Evolutionary conservation across 92 coral and sea anemone species (phyloP).

Genomic region (Epizoanthus rinbou): DNA sequence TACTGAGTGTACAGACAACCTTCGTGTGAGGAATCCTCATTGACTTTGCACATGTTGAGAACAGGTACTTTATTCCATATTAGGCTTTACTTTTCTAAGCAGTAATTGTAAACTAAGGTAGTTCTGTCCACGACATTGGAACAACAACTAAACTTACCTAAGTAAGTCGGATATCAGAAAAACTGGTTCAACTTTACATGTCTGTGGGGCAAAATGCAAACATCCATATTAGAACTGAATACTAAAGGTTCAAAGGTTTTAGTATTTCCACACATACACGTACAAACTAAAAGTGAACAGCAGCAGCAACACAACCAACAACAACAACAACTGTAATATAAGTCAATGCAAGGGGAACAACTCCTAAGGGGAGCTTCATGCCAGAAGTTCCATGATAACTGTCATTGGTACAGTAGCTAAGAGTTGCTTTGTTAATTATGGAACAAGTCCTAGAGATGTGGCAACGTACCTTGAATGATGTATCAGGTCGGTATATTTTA

Average conservation of each 20-base stretch:
- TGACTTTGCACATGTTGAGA: no score
- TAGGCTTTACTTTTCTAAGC: no score
- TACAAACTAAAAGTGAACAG: background rate
- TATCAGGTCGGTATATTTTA: slow-evolving; percentile 81
- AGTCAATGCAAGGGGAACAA: no score
- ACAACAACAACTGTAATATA: no score
- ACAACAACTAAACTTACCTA: slow-evolving; percentile 54
- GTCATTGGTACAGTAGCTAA: background rate
- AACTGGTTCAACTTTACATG: slow-evolving; percentile 89
- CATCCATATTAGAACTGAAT: background rate
- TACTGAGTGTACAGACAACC: no score
- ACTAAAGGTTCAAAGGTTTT: background rate
- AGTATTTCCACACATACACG: no score
- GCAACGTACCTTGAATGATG: slow-evolving; percentile 78
- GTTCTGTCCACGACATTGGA: background rate
- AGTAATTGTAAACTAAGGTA: no score
- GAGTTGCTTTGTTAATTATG: background rate
- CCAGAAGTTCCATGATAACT: background rate
- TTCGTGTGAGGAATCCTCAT: no score
- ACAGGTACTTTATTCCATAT: no score
- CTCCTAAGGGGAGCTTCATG: no score
- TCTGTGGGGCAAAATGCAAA: slow-evolving; percentile 49
- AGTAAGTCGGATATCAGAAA: slow-evolving; percentile 77
- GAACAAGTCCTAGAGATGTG: background rate
- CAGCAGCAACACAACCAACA: background rate